Base-by-base conservation (phyloP, 1,140 invertebrate species). In the Tyrophagus putrescentiae region DNA sequence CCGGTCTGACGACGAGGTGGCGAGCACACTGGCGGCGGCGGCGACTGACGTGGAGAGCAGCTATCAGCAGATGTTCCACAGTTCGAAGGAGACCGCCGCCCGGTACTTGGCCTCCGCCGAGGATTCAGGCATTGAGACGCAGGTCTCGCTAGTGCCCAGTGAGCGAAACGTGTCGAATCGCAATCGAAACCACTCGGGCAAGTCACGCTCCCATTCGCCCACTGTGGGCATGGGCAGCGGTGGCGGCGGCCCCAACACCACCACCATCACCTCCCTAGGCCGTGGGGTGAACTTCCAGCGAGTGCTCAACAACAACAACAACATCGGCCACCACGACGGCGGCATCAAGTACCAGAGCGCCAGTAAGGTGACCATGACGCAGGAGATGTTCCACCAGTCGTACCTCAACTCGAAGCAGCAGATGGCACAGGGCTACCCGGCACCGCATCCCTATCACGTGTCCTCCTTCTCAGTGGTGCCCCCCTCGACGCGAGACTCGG, bases 401-500 rank as follows among this genome's bases (percentile, higher is more conserved):
- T 48, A 48, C 31, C 31, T 7, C 21, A 21, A 18, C 7, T 7
- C 45, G 45, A 7, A 21, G 45, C 7, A 48, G 7, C 31, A 25
- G 18, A 48, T 48, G 21, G 9, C 45, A 7, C 13, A 6, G 7
- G 45, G 45, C 7, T 16, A 54, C 21, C 31, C 16, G 34, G 34
- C 34, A 48, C 56, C 56, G 27, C n/a, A 58, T 58, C 56, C 56
- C 13, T 58, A 58, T 48, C 34, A 58, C 25, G 21, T 23, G 32
- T 42, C 16, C 4, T 7, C 13, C 13, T 58, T 42, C 25, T 39
- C 56, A 9, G 39, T 58, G n/a, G 16, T 57, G 45, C 39, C 48
- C 16, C 39, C 39, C 25, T 58, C 56, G 4, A 28, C 13, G 18
- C 11, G 25, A 18, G 56, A 58, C 4, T 58, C 56, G 48, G 56